Evolutionary conservation across 2,113 vertebrate genomes (phyloP).

Genomic region (Hystrix brachyura): DNA sequence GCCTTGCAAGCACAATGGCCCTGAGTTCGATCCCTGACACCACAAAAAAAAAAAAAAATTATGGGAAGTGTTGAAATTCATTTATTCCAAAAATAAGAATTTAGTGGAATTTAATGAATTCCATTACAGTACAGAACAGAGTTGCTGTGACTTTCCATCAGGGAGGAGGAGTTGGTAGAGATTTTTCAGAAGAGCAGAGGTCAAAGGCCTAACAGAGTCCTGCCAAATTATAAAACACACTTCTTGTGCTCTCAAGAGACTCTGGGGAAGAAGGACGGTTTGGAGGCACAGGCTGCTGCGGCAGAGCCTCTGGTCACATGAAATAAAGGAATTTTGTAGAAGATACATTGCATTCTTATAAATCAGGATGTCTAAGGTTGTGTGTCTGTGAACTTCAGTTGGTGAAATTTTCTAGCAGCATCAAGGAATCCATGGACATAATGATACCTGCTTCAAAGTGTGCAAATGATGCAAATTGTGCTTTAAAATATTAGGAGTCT

Average conservation of each 20-base stretch:
- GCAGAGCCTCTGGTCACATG: neutral
- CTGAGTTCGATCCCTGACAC: no score
- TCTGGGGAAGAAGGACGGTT: neutral
- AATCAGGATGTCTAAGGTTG: neutral
- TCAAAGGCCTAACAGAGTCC: neutral
- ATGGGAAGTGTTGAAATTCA: neutral
- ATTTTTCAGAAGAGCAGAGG: neutral
- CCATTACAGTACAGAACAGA: neutral
- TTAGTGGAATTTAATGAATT: neutral
- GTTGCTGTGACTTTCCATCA: neutral
- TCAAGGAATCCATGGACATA: neutral
- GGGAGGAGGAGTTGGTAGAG: neutral
- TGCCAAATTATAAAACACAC: slow-evolving; percentile 36
- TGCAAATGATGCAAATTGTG: neutral
- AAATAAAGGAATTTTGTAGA: slow-evolving; percentile 42
- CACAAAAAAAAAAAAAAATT: no score
- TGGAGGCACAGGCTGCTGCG: neutral
- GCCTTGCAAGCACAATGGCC: no score
- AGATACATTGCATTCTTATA: neutral
- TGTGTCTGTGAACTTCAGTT: neutral
- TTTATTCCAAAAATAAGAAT: neutral
- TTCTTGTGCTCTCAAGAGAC: neutral
- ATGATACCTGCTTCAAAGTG: slow-evolving; percentile 16
- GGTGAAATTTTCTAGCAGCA: neutral
- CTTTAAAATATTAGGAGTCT: slow-evolving; percentile 15